These are phyloP conservation scores for Caenorhabditis drosophilae DNA, from an alignment of 2,888 invertebrate genomes.

Conservation along the genomic window DNA sequence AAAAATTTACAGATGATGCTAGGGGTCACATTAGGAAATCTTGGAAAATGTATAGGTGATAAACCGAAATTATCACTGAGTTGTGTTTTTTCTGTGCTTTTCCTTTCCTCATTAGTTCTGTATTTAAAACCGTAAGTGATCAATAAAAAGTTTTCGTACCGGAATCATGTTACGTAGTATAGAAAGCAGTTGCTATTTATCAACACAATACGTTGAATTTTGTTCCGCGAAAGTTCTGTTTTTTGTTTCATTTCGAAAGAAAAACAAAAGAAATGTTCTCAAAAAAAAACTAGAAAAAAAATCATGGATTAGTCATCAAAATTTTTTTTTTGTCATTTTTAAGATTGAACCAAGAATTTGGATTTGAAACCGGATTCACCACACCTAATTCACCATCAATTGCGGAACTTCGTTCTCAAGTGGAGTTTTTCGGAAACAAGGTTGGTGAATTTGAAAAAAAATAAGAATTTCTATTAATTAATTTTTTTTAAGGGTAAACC, in stretches of 20 bases:
- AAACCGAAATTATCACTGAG: constrained; percentile 25
- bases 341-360: constrained; percentile 15
- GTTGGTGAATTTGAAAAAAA: constrained; percentile 25
- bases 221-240: constrained; percentile 1
- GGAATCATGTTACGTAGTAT: too few relatives aligned
- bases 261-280: neutral
- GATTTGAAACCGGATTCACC: constrained; percentile 47
- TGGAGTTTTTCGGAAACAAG: constrained; percentile 47
- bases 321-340: neutral
- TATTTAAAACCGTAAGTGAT: too few relatives aligned
- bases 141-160: too few relatives aligned
- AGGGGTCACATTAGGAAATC: constrained; percentile 26
- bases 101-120: too few relatives aligned
- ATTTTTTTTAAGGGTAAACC: constrained; percentile 46
- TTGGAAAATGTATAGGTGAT: constrained; percentile 23
- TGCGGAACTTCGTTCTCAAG: constrained; percentile 37
- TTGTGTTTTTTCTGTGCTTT: too few relatives aligned
- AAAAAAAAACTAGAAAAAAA: neutral
- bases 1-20: constrained; percentile 44
- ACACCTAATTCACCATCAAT: constrained; percentile 43
- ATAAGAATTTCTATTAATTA: neutral
- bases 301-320: too few relatives aligned
- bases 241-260: neutral
- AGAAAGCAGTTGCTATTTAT: too few relatives aligned
- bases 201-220: neutral